These are phyloP conservation scores for Pangasius mekongensis DNA, from an alignment of 2,797 vertebrate genomes.

Conservation along the genomic window DNA sequence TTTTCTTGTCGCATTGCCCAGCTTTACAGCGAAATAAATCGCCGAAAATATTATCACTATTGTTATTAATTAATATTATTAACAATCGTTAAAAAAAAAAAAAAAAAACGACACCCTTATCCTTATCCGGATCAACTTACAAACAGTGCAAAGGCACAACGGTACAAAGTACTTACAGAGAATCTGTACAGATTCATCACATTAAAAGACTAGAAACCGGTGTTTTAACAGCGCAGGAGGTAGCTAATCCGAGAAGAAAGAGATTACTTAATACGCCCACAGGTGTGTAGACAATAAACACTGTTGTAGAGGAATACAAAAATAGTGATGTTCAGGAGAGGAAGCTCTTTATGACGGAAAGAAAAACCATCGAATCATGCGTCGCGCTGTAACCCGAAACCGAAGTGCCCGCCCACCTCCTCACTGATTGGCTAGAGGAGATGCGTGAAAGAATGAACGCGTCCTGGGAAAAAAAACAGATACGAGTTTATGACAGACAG, in stretches of 20 bases:
- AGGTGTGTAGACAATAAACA: not conserved
- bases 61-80: not conserved
- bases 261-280: not conserved
- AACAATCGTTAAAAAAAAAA: not conserved
- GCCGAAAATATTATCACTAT: not conserved
- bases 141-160: too few species aligned
- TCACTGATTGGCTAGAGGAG: not conserved
- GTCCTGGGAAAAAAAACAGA: not conserved
- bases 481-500: not conserved
- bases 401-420: not conserved
- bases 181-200: not conserved
- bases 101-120: too few species aligned
- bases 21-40: not conserved
- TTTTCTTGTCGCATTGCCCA: not conserved
- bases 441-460: not conserved
- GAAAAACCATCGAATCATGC: not conserved
- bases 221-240: not conserved
- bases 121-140: not conserved
- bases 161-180: too few species aligned
- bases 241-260: not conserved
- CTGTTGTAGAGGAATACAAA: not conserved
- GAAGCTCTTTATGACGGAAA: not conserved
- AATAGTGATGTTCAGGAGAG: not conserved
- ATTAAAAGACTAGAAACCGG: not conserved
- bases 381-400: not conserved